These are phyloP conservation scores for Carcina quercana DNA, from an alignment of 2,888 invertebrate species.

Conservation along the genomic window DNA sequence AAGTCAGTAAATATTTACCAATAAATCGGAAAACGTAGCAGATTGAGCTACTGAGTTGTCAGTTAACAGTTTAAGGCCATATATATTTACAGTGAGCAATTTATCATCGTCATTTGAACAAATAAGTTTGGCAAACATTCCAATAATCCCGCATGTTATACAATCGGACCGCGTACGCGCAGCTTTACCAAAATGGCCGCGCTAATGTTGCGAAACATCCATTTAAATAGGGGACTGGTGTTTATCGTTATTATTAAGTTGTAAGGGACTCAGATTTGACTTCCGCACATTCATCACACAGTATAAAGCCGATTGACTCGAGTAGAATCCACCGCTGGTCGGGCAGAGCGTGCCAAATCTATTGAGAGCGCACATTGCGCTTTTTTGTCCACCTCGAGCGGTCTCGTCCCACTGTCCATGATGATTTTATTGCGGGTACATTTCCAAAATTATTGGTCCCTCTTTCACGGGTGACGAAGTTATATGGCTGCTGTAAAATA, in stretches of 20 bases:
- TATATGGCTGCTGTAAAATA: constrained; percentile 67
- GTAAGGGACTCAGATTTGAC: constrained; percentile 56
- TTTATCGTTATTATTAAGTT: constrained; percentile 67
- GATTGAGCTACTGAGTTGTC: too few relatives aligned
- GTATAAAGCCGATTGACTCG: constrained; percentile 38
- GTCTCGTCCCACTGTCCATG: constrained; percentile 40
- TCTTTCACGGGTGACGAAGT: constrained; percentile 50
- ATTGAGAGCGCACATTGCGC: constrained; percentile 29
- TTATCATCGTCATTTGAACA: constrained; percentile 49
- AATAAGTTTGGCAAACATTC: constrained; percentile 55
- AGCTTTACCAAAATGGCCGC: constrained; percentile 55
- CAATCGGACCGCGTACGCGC: constrained; percentile 42
- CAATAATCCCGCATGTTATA: constrained; percentile 44
- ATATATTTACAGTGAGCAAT: constrained; percentile 31
- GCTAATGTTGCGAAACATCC: constrained; percentile 62
- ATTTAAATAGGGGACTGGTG: constrained; percentile 60
- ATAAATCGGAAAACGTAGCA: too few relatives aligned
- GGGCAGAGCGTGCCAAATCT: constrained; percentile 54
- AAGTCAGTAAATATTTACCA: too few relatives aligned
- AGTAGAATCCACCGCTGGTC: constrained; percentile 25
- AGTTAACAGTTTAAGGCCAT: too few relatives aligned
- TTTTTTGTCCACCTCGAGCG: constrained; percentile 14
- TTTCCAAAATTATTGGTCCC: constrained; percentile 51
- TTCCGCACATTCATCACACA: constrained; percentile 61
- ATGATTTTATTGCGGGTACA: constrained; percentile 66